Evolutionary conservation across 2,113 vertebrate species (phyloP), one percentile per base, ranked within the genome.

Genomic region (Orycteropus afer): DNA sequence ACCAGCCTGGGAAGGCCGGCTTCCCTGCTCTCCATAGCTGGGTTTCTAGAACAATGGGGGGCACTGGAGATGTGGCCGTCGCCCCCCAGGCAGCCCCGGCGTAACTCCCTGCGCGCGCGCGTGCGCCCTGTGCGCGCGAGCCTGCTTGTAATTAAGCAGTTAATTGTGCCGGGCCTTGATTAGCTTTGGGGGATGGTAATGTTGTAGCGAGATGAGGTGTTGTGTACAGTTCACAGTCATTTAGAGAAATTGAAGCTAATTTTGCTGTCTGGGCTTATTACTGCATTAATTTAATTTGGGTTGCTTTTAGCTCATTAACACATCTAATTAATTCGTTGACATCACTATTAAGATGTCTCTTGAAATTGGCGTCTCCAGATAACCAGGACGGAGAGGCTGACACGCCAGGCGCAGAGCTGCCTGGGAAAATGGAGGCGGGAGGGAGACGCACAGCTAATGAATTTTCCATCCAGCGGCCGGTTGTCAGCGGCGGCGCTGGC

Each of bases 261-360:
- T 99, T 99, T 99, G 99, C 99, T 99, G 99, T 99, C 99, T 99
- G 99, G 99, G 99, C 99, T 99, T 99, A 99, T 99, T 99, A 99
- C 99, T 99, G 99, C 99, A 99, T 99, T 99, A 99, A 99, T 99
- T 99, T 99, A 99, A 99, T 99, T 99, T 99, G 99, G 99, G 99
- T 99, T 99, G 99, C 99, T 99, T 99, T 99, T 99, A 99, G 99
- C 99, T 99, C 99, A 99, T 99, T 99, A 99, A 99, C 99, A 99
- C 99, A 99, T 99, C 99, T 99, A 99, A 99, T 99, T 99, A 99
- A 99, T 99, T 99, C 99, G 99, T 99, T 99, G 99, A 99, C 99
- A 99, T 99, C 99, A 99, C 99, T 99, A 99, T 99, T 99, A 99
- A 99, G 99, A 99, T 99, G 99, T 99, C 99, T 99, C 99, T 99